These are phyloP conservation scores for Pterophyllum scalare DNA, from an alignment of 2,113 vertebrate genomes.

Conservation along the genomic window DNA sequence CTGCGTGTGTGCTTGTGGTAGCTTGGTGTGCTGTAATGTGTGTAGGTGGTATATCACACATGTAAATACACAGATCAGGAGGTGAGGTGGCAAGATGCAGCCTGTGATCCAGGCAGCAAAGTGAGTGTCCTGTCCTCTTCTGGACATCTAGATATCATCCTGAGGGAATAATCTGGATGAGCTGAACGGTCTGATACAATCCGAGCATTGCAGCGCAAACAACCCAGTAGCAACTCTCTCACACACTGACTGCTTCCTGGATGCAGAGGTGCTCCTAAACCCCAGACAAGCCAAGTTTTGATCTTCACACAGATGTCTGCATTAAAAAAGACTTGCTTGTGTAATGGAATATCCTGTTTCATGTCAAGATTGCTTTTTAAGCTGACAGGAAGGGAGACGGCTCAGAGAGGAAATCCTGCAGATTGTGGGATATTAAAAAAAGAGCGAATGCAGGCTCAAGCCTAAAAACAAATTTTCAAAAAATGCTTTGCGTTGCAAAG, in stretches of 20 bases:
- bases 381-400: conserved; percentile 45
- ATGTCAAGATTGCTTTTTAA: conserved; percentile 35
- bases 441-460: background rate
- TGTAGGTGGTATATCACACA: conserved; percentile 10
- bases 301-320: conserved; percentile 9
- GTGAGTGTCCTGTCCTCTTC: conserved; percentile 15
- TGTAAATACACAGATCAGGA: conserved; percentile 42
- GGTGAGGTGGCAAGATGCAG: conserved; percentile 15
- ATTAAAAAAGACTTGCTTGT: conserved; percentile 17
- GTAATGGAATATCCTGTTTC: conserved; percentile 52
- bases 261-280: background rate
- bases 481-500: conserved; percentile 3
- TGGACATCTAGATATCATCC: conserved; percentile 29
- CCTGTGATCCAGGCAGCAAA: conserved; percentile 30
- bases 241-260: conserved; percentile 10
- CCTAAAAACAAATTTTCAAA: conserved; percentile 14
- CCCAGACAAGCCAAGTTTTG: conserved; percentile 19
- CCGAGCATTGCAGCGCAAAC: background rate
- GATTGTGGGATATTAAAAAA: conserved; percentile 20
- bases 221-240: conserved; percentile 11
- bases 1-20: background rate
- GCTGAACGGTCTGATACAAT: conserved; percentile 5
- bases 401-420: conserved; percentile 62
- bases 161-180: conserved; percentile 12
- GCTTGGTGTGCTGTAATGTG: background rate